Base-by-base conservation (phyloP, 53 echinoderm and acorn worm species). In the Holothuria scabra region DNA sequence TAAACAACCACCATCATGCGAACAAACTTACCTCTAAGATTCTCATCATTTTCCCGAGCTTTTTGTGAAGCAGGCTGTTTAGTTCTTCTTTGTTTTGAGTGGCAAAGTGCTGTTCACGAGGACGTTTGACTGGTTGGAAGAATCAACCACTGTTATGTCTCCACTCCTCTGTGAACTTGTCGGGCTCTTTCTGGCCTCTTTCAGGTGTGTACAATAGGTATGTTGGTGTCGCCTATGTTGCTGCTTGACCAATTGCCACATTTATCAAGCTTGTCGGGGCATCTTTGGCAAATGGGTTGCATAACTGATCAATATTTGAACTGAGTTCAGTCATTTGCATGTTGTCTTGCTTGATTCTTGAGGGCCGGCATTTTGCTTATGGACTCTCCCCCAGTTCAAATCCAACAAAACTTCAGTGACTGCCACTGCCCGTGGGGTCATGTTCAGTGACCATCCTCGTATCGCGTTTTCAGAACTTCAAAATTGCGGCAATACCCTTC, bases 181-280 rank as follows among this genome's bases (percentile, higher is more conserved):
- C 55, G 71, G 84, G 83, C 84, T 48, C 38, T 3, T 86, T 33
- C 65, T 89, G 37, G 25, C 84, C 86, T 46, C 87, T 67, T 81
- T 65, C 8, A 22, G 86, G 34, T 66, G 89, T 85, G 26, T 59
- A 38, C 5, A 88, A 55, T n/a, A 89, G 60, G 49, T 86, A 86
- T 19, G 49, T 5, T 30, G 80, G 75, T 16, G 92, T 92, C 22
- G 56, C 80, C 46, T 76, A 67, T 48, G 92, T 83, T 23, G 86
- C 92, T 63, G 67, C 89, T 44, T 58, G 86, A n/a, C 92, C 86
- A 19, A 84, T 89, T 16, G 92, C 92, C 20, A 92, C 44, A 28
- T 92, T 92, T 19, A 92, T 67, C 74, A 92, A 52, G 5, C 66
- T 37, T 14, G 38, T 37, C 21, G 86, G 65, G 29, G 86, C 74